Evolutionary conservation across 2,797 vertebrate species (phyloP).

Genomic region (Phylloscopus collybita): DNA sequence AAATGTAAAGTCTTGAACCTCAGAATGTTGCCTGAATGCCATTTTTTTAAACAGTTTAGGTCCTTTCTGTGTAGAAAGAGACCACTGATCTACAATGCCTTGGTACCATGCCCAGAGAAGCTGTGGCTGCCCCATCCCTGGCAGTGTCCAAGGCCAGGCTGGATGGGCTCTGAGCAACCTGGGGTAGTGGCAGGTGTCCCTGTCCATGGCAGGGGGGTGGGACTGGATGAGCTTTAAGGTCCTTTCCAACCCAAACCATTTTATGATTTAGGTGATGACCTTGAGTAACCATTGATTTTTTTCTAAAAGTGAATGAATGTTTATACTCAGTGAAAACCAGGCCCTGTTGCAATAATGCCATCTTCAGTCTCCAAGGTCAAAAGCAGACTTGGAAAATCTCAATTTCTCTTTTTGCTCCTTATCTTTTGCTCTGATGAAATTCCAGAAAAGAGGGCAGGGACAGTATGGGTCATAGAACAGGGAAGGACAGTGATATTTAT

Average conservation of each 20-base stretch:
- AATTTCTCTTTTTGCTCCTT: background rate
- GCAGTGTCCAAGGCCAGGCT: background rate
- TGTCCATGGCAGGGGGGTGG: fast-evolving
- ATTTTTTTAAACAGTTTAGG: background rate
- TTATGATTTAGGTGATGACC: background rate
- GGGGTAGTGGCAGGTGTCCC: background rate
- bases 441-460: background rate
- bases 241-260: background rate
- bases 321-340: background rate
- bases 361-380: background rate
- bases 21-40: background rate
- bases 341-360: background rate
- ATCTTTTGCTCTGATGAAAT: background rate
- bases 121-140: background rate
- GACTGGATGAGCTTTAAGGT: background rate
- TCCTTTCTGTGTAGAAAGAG: background rate
- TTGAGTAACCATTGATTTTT: background rate
- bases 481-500: background rate
- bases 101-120: background rate
- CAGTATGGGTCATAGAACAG: background rate
- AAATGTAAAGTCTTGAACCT: background rate
- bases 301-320: background rate
- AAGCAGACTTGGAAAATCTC: background rate
- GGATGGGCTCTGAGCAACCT: background rate
- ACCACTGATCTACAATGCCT: background rate